Percentiles rank a stretch among this genome's conserved stretches.
Evolutionary conservation across 2,888 invertebrate species (phyloP).

Genomic region (Scaptomyza reducta): DNA sequence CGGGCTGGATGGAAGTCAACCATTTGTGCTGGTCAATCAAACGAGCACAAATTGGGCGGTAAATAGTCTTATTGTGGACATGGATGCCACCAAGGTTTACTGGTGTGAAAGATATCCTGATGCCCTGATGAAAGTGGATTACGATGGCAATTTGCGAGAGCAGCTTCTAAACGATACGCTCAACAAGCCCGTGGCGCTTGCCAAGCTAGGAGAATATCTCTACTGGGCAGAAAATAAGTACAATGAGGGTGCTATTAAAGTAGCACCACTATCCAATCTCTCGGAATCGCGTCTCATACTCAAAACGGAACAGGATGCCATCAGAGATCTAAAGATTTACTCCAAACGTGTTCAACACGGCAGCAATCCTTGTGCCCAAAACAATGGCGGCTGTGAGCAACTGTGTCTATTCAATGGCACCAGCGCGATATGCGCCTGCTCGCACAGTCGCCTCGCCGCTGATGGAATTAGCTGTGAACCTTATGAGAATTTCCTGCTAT

Average conservation of each 20-base stretch:
- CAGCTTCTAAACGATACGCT: constrained; percentile 85
- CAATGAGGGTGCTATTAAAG: constrained; percentile 86
- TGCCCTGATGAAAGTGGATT: constrained; percentile 89
- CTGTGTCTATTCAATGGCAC: constrained; percentile 91
- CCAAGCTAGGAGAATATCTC: constrained; percentile 87
- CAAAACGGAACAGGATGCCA: constrained; percentile 87
- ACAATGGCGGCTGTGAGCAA: constrained; percentile 91
- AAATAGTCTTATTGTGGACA: constrained; percentile 82
- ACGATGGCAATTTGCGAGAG: constrained; percentile 87
- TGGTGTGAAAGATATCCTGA: constrained; percentile 90
- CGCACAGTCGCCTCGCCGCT: constrained; percentile 90
- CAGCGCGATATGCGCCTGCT: constrained; percentile 90
- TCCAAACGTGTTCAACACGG: constrained; percentile 86
- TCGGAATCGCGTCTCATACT: constrained; percentile 86
- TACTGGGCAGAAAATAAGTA: constrained; percentile 91
- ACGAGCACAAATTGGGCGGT: constrained; percentile 77
- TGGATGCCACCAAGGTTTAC: constrained; percentile 87
- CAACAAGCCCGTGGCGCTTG: constrained; percentile 88
- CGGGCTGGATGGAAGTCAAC: constrained; percentile 86
- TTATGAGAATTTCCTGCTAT: constrained; percentile 92
- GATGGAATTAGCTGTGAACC: constrained; percentile 89
- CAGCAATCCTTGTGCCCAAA: constrained; percentile 87
- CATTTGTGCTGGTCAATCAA: constrained; percentile 83
- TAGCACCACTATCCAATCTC: constrained; percentile 87
- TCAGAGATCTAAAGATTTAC: constrained; percentile 89